phyloP scores from a whole-genome alignment of 2,888 invertebrate species.

The Pherbina coryleti region DNA sequence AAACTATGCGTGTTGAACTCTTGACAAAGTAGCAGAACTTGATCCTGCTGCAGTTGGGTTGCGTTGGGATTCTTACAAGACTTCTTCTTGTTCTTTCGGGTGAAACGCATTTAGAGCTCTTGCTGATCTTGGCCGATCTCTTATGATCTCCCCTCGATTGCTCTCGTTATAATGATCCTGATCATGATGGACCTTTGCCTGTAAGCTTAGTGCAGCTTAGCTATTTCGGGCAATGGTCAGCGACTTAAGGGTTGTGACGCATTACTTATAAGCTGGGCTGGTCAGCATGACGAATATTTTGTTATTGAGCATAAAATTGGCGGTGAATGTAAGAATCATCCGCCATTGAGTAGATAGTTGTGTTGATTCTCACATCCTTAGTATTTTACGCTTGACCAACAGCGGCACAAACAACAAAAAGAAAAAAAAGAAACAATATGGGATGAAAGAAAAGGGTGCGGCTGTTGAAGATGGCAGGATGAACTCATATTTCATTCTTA shows the following conservation, averaged over 20 bases:
- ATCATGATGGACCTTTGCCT: conserved; percentile 45
- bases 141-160: conserved; percentile 34
- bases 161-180: conserved; percentile 52
- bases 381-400: conserved; percentile 49
- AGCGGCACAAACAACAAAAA: no score
- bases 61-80: conserved; percentile 17
- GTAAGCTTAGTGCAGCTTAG: neutral
- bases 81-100: conserved; percentile 8
- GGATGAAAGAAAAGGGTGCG: neutral
- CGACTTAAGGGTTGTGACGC: conserved; percentile 14
- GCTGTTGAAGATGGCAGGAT: conserved; percentile 4
- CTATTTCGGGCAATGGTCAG: neutral
- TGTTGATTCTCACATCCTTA: conserved; percentile 47
- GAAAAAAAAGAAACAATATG: conserved; percentile 3
- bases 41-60: conserved; percentile 41
- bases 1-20: conserved; percentile 13
- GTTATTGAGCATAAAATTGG: conserved; percentile 42
- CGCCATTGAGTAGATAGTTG: conserved; percentile 9
- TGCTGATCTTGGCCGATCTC: conserved; percentile 15
- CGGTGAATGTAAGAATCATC: conserved; percentile 7
- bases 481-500: conserved; percentile 49
- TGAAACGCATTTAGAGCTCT: neutral
- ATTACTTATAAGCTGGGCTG: conserved; percentile 38
- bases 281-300: conserved; percentile 46
- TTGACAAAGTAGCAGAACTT: neutral